These are phyloP conservation scores for Arothron firmamentum DNA, from an alignment of 2,113 vertebrate genomes.

Conservation along the genomic window DNA sequence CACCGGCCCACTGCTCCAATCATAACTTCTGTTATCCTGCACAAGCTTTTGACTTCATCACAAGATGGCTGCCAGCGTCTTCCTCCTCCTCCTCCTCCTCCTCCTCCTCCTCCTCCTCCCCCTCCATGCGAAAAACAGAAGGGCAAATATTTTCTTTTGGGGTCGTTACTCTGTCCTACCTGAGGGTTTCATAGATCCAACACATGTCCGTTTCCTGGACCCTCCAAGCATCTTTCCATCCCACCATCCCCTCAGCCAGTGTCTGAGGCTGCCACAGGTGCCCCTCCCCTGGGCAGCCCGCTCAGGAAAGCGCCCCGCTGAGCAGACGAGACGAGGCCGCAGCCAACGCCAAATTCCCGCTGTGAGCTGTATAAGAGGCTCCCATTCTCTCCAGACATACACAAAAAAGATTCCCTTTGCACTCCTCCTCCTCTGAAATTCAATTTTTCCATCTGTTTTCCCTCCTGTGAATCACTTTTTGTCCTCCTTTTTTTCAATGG, in stretches of 20 bases:
- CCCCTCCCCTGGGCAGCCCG: constrained; percentile 78
- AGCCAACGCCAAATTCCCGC: constrained; percentile 71
- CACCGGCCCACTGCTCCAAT: constrained; percentile 56
- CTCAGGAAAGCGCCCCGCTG: constrained; percentile 79
- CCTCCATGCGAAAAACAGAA: constrained; percentile 21
- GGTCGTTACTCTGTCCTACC: constrained; percentile 63
- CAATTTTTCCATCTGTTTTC: constrained; percentile 77
- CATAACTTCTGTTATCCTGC: constrained; percentile 62
- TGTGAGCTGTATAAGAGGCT: constrained; percentile 77
- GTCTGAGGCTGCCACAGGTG: constrained; percentile 76
- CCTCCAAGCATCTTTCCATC: constrained; percentile 73
- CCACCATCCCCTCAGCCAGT: constrained; percentile 58
- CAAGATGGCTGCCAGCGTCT: constrained; percentile 27
- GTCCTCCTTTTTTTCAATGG: constrained; percentile 14
- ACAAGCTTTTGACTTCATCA: constrained; percentile 48
- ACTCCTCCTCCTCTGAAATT: constrained; percentile 58
- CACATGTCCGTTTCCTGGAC: constrained; percentile 75
- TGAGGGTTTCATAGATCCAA: constrained; percentile 72
- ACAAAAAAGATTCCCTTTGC: constrained; percentile 65
- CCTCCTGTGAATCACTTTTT: constrained; percentile 60
- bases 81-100: neutral
- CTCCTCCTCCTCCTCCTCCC: constrained; percentile 6
- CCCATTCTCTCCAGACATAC: constrained; percentile 72
- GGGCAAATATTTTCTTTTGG: constrained; percentile 55
- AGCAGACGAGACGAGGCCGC: constrained; percentile 77